Conservation (phyloP, 1,140 invertebrate species). For the Cataglyphis hispanica region DNA sequence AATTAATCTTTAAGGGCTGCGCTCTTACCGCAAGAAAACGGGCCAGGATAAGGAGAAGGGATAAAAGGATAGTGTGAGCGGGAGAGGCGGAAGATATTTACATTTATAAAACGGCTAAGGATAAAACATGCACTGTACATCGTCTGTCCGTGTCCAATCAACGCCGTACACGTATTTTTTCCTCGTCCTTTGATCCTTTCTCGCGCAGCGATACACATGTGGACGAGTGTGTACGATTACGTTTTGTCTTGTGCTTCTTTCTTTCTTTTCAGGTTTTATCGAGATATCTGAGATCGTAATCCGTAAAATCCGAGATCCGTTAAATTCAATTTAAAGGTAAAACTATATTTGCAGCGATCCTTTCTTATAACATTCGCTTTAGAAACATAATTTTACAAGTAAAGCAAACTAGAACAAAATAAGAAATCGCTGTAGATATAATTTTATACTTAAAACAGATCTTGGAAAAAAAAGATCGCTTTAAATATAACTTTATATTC, state of each 20-base stretch:
- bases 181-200: constrained; percentile 58
- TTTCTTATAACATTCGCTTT: not conserved
- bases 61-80: constrained; percentile 26
- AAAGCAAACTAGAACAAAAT: constrained; percentile 19
- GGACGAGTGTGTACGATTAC: constrained; percentile 60
- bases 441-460: constrained; percentile 25
- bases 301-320: constrained; percentile 33
- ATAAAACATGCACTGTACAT: constrained; percentile 84
- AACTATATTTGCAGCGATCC: constrained; percentile 2
- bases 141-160: constrained; percentile 75
- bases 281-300: constrained; percentile 45
- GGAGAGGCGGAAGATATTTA: constrained; percentile 79
- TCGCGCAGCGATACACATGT: constrained; percentile 69
- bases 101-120: constrained; percentile 83
- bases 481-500: constrained; percentile 39
- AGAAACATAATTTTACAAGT: constrained; percentile 29
- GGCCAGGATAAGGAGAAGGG: constrained; percentile 22
- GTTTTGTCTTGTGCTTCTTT: constrained; percentile 46
- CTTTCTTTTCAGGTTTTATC: constrained; percentile 26
- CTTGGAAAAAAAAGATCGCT: not conserved
- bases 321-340: constrained; percentile 26
- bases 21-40: constrained; percentile 50
- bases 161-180: constrained; percentile 68
- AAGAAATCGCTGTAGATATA: not conserved
- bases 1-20: constrained; percentile 60